Evolutionary conservation across 1,140 invertebrate genomes (phyloP).

Genomic region (Apocrypta bakeri): DNA sequence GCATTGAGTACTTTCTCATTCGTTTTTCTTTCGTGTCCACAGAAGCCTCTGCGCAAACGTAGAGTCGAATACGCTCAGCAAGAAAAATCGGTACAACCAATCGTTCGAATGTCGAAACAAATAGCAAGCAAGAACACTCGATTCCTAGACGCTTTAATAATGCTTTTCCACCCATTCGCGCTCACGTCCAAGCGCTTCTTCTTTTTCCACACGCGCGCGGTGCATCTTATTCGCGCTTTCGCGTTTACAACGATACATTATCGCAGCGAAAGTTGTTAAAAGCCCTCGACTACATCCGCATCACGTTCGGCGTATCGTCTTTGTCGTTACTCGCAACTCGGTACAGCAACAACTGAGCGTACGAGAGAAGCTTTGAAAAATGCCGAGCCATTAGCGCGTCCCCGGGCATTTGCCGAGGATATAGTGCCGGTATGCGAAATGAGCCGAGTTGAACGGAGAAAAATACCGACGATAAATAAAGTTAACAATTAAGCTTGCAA

Average conservation of each 20-base stretch:
- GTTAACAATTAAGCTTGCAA: slow-evolving; percentile 40
- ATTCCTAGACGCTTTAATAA: not conserved
- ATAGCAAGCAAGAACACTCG: not conserved
- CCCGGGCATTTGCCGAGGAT: slow-evolving; percentile 1
- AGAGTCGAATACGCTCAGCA: too few relatives aligned
- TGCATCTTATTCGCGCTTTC: slow-evolving; percentile 13
- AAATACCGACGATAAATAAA: slow-evolving; percentile 45
- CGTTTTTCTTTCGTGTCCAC: too few relatives aligned
- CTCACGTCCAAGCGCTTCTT: not conserved
- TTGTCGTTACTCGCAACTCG: too few relatives aligned
- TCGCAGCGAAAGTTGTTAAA: not conserved
- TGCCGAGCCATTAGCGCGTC: slow-evolving; percentile 22
- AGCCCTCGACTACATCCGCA: not conserved
- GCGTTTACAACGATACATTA: not conserved
- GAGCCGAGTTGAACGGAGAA: slow-evolving; percentile 25
- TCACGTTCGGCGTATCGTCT: slow-evolving; percentile 3
- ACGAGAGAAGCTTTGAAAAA: slow-evolving; percentile 22
- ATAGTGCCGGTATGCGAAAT: slow-evolving; percentile 5
- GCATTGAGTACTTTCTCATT: too few relatives aligned
- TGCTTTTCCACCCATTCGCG: not conserved
- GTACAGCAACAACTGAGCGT: not conserved
- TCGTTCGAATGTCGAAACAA: not conserved
- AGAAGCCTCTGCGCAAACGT: too few relatives aligned
- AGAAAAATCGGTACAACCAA: not conserved
- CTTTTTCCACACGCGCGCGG: not conserved